These are phyloP conservation scores for Etheostoma spectabile DNA, from an alignment of 2,113 vertebrate species.

Conservation along the genomic window DNA sequence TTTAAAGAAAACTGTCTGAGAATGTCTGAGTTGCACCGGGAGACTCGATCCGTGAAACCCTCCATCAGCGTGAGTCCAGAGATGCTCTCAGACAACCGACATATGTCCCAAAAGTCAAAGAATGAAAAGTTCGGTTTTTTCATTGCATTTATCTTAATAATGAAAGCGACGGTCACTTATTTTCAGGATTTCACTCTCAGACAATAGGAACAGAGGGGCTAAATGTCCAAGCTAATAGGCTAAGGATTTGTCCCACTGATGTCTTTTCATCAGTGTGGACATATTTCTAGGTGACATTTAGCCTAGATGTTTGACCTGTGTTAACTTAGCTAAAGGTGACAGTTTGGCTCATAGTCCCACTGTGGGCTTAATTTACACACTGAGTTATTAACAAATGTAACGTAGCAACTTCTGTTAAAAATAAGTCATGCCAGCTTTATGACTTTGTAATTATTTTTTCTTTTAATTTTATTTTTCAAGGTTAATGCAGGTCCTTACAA, in stretches of 20 bases:
- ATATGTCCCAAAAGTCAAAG: conserved; percentile 59
- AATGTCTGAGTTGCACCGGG: conserved; percentile 83
- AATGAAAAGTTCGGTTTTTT: conserved; percentile 52
- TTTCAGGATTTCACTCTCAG: conserved; percentile 32
- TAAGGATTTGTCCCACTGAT: not conserved
- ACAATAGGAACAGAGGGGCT: conserved; percentile 54
- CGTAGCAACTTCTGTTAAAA: not conserved
- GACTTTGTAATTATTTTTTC: not conserved
- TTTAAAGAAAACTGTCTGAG: conserved; percentile 93
- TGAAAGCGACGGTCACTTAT: conserved; percentile 61
- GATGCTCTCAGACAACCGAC: conserved; percentile 15
- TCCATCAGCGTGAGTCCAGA: not conserved
- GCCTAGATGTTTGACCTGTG: not conserved
- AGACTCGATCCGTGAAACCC: conserved; percentile 58
- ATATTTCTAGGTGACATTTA: conserved; percentile 21
- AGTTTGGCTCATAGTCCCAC: not conserved
- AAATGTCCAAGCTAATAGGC: conserved; percentile 4
- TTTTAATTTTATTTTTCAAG: not conserved
- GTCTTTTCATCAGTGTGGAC: accelerated
- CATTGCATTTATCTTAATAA: conserved; percentile 12
- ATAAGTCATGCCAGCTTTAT: not conserved
- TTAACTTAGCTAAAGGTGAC: conserved; percentile 3
- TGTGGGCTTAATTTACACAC: conserved; percentile 7
- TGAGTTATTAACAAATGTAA: not conserved
- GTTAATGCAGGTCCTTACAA: not conserved